Percentiles rank a stretch among this genome's conserved stretches.
phyloP scores from a whole-genome alignment of 2,888 invertebrate genomes.

The Aricia artaxerxes region DNA sequence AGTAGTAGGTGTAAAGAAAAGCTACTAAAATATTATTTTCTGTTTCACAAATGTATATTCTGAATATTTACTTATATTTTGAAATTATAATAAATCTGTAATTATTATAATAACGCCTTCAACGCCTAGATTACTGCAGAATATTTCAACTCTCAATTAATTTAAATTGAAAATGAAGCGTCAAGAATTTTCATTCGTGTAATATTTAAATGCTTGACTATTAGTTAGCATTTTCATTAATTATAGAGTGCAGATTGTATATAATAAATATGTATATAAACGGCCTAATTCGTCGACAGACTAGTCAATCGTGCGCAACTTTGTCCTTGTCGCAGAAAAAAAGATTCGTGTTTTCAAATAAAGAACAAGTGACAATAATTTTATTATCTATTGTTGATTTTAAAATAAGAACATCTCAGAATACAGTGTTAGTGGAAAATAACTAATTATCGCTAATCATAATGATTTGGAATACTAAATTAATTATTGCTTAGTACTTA shows the following conservation, averaged over 20 bases:
- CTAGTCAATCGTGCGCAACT: not conserved
- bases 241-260: not conserved
- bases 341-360: not conserved
- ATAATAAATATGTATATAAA: not conserved
- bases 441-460: not conserved
- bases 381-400: not conserved
- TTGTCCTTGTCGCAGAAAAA: not conserved
- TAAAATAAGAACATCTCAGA: not conserved
- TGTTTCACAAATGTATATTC: too few species aligned
- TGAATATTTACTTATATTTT: not conserved
- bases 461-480: not conserved
- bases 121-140: not conserved
- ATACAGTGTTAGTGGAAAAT: not conserved
- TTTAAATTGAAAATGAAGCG: not conserved
- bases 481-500: not conserved
- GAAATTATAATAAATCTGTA: not conserved
- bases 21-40: too few species aligned
- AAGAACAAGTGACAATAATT: not conserved
- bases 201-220: not conserved
- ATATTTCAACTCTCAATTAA: not conserved
- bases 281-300: not conserved
- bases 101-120: not conserved
- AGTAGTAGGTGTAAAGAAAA: too few species aligned
- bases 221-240: not conserved
- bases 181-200: not conserved